These are phyloP conservation scores for Hyposmocoma kahamanoa DNA, from an alignment of 1,140 invertebrate genomes.

Conservation along the genomic window DNA sequence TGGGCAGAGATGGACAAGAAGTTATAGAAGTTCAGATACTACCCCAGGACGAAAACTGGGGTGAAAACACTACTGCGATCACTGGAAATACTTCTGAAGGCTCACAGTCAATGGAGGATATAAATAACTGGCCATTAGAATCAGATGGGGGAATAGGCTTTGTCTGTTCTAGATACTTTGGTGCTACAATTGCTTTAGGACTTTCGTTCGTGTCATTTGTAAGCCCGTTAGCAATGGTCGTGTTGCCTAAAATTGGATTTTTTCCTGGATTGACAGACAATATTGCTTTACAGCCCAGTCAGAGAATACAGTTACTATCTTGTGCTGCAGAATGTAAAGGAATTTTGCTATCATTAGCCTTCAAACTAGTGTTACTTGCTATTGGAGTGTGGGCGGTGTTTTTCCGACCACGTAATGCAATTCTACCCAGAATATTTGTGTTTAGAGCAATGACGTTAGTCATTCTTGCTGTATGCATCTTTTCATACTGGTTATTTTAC, in stretches of 20 bases:
- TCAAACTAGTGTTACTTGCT: slow-evolving; percentile 93
- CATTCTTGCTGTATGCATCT: slow-evolving; percentile 93
- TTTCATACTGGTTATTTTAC: slow-evolving; percentile 98
- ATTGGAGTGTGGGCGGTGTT: slow-evolving; percentile 95
- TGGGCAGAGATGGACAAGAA: slow-evolving; percentile 82
- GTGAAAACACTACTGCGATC: slow-evolving; percentile 96
- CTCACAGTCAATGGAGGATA: slow-evolving; percentile 94
- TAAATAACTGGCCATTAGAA: slow-evolving; percentile 85
- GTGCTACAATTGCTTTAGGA: slow-evolving; percentile 83
- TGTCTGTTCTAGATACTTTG: slow-evolving; percentile 86
- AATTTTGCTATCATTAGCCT: slow-evolving; percentile 90
- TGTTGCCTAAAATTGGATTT: slow-evolving; percentile 91
- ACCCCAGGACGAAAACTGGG: slow-evolving; percentile 98
- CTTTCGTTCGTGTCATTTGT: slow-evolving; percentile 89
- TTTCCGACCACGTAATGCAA: slow-evolving; percentile 83
- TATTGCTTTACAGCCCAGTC: slow-evolving; percentile 59
- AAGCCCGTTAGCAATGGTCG: slow-evolving; percentile 95
- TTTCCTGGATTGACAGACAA: slow-evolving; percentile 76
- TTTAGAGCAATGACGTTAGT: slow-evolving; percentile 91
- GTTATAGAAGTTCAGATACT: slow-evolving; percentile 94
- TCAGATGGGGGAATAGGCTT: slow-evolving; percentile 82
- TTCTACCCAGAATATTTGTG: slow-evolving; percentile 95
- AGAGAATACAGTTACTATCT: slow-evolving; percentile 59
- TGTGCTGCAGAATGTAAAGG: slow-evolving; percentile 82
- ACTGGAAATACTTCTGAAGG: slow-evolving; percentile 97